Evolutionary conservation across 2,888 invertebrate genomes (phyloP).

Genomic region (Noctua janthina): DNA sequence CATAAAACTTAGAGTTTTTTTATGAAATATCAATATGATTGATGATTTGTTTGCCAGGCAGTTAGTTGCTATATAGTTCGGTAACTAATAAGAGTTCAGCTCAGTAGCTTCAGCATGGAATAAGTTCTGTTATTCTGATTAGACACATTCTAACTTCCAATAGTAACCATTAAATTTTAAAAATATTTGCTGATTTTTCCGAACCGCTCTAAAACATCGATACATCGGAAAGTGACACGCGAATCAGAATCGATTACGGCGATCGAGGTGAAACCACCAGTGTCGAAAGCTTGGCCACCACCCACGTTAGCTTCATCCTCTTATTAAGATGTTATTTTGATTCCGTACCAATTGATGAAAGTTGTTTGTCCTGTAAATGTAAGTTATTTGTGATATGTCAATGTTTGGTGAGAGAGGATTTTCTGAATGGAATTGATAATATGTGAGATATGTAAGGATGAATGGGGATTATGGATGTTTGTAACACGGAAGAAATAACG

Average conservation of each 20-base stretch:
- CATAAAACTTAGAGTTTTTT: neutral
- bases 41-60: neutral
- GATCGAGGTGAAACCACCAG: constrained; percentile 71
- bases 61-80: neutral
- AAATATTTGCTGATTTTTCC: neutral
- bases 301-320: constrained; percentile 74
- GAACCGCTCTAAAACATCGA: constrained; percentile 47
- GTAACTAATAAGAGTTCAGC: neutral
- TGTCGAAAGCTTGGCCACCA: constrained; percentile 75
- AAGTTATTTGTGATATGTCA: constrained; percentile 35
- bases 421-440: neutral
- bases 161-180: neutral
- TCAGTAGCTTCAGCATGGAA: neutral
- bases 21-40: neutral
- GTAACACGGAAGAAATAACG: neutral
- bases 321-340: constrained; percentile 78
- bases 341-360: constrained; percentile 67
- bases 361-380: constrained; percentile 63
- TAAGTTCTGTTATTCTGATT: no score
- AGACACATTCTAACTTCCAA: neutral
- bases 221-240: constrained; percentile 74
- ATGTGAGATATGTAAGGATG: neutral
- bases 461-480: neutral
- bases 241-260: constrained; percentile 78
- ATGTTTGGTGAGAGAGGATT: constrained; percentile 1